Base-by-base conservation (phyloP, 2,888 invertebrate species). In the Thecophora atra region DNA sequence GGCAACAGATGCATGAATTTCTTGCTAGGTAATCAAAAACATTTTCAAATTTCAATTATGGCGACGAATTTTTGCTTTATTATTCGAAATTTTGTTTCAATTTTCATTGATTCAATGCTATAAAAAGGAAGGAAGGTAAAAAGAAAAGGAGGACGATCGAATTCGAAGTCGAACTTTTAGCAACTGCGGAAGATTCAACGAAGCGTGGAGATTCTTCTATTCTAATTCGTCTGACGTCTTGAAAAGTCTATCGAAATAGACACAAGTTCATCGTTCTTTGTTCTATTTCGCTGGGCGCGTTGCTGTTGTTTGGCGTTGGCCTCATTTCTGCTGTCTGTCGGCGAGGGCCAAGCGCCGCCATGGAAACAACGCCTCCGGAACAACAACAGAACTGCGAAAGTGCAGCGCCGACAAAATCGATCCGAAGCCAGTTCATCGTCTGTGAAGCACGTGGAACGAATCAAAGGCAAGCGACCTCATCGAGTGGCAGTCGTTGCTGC, bases 391-490 rank as follows among this genome's bases (percentile, higher is more conserved):
- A 62, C 62, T 62, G 70, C 51, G 62, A 62, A 64, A 65, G 58
- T 58, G 64, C 62, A 26, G n/a, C 62, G 17, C 65, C 26, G 42
- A 68, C 44, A 58, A 68, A 68, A 68, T 68, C 68, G 68, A 68
- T 68, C 26, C 58, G 24, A 68, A 68, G 6, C 17, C 26, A 51
- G 28, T 51, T n/a, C 7, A 37, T 51, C 44, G 56, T 24, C 24
- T 68, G 58, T 68, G 58, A 56, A 44, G 21, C 68, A 68, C 56
- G 68, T 58, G 68, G 68, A 56, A 68, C 42, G 56, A 68, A 21
- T 44, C 58, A 58, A 56, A 42, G 51, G 30, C 67, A 30, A 44
- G 4, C 68, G 56, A 44, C 64, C 28, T 21, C 64, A 24, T 19
- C 30, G 42, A 19, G 42, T 64, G 42, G 26, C 58, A 60, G 3